Conservation (phyloP, 2,113 vertebrate species). For the Plecturocebus donacophilus region DNA sequence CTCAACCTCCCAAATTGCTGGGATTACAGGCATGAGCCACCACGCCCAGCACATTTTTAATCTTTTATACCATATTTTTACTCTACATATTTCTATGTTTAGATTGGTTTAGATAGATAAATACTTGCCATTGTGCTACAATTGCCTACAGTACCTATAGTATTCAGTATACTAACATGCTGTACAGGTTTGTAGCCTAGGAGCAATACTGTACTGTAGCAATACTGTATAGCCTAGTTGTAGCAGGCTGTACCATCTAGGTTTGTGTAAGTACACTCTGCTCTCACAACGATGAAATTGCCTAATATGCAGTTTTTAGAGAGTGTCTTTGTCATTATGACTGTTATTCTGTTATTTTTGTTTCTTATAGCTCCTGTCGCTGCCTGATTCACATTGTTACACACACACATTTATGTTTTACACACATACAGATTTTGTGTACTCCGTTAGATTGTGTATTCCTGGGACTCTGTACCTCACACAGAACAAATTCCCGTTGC, state of each 20-base stretch:
- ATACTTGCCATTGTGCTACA: not conserved
- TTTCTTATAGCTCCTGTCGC: not conserved
- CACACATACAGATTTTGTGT: not conserved
- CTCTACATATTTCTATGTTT: not conserved
- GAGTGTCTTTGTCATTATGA: not conserved
- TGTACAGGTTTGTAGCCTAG: not conserved
- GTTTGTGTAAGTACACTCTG: not conserved
- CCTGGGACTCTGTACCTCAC: conserved; percentile 37
- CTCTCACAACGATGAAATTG: not conserved
- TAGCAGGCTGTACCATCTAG: not conserved
- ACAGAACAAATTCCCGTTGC: not conserved
- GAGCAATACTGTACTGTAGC: not conserved
- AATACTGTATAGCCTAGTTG: not conserved
- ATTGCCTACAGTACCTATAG: not conserved
- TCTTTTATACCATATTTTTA: not conserved
- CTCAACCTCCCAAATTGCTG: too few relatives aligned
- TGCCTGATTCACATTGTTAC: not conserved
- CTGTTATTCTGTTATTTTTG: not conserved
- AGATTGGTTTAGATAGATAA: not conserved
- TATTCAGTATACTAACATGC: not conserved
- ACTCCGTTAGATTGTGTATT: conserved; percentile 39
- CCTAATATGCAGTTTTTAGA: not conserved
- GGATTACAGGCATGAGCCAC: too few relatives aligned
- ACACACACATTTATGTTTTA: not conserved
- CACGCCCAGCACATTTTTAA: not conserved